Evolutionary conservation across 2,797 vertebrate genomes (phyloP).

Genomic region (Malacoraja senta): DNA sequence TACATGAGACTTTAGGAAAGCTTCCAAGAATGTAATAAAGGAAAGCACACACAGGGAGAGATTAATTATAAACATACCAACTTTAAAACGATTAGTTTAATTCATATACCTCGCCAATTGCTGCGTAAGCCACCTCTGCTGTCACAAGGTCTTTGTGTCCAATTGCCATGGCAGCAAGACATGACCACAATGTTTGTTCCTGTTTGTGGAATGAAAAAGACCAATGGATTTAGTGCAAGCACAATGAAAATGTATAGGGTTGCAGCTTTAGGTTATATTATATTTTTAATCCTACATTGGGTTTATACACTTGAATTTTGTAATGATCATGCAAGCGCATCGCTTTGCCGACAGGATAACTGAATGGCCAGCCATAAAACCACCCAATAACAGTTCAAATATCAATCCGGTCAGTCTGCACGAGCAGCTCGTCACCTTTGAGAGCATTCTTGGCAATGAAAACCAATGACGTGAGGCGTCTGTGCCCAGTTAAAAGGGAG

Average conservation of each 20-base stretch:
- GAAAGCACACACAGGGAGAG: not conserved
- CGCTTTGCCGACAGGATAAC: no score
- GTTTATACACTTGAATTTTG: not conserved
- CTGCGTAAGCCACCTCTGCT: slow-evolving; percentile 85
- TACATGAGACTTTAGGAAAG: not conserved
- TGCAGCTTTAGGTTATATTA: not conserved
- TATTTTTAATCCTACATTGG: not conserved
- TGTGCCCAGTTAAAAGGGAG: no score
- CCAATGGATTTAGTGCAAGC: not conserved
- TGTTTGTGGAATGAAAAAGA: slow-evolving; percentile 48
- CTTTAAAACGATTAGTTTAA: not conserved
- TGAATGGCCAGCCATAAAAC: no score
- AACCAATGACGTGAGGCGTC: no score
- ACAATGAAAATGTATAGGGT: not conserved
- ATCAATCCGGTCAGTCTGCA: no score
- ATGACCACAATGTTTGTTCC: slow-evolving; percentile 88
- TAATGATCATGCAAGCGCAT: not conserved
- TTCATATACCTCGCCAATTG: slow-evolving; percentile 73
- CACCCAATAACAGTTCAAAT: no score
- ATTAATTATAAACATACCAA: not conserved
- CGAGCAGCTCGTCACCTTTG: no score
- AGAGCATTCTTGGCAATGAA: no score
- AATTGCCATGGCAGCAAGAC: slow-evolving; percentile 89
- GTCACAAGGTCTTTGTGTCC: slow-evolving; percentile 77
- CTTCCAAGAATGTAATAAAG: not conserved